Percentiles rank a stretch among this genome's conserved stretches.
Evolutionary conservation across 2,888 invertebrate species (phyloP).

Genomic region (Drosophila fulvimacula): DNA sequence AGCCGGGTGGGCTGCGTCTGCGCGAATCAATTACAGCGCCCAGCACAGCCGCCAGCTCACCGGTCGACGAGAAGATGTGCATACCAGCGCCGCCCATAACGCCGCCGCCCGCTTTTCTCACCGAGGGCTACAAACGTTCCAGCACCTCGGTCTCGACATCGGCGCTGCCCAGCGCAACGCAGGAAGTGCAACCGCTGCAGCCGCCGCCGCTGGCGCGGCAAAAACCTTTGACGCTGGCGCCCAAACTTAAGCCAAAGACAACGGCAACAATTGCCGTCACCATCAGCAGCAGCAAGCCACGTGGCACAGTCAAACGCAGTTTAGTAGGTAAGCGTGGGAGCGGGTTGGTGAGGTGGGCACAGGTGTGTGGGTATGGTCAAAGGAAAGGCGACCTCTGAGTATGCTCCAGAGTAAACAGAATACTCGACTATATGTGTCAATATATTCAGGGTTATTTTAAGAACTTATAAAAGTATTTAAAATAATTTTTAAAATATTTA

Average conservation of each 20-base stretch:
- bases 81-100: slow-evolving; percentile 88
- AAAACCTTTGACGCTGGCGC: slow-evolving; percentile 51
- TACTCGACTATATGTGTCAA: no score
- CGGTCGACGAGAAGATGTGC: slow-evolving; percentile 76
- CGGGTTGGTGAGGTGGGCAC: background rate
- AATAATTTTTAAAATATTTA: no score
- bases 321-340: slow-evolving; percentile 72
- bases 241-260: slow-evolving; percentile 66
- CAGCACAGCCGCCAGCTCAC: slow-evolving; percentile 76
- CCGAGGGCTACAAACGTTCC: slow-evolving; percentile 86
- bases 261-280: slow-evolving; percentile 74
- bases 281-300: slow-evolving; percentile 68
- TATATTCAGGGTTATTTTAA: no score
- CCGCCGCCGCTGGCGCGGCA: slow-evolving; percentile 16
- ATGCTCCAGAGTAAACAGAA: no score
- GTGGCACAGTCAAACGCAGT: slow-evolving; percentile 76
- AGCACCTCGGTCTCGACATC: slow-evolving; percentile 80
- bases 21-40: slow-evolving; percentile 73
- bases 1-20: slow-evolving; percentile 56
- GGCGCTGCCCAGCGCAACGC: slow-evolving; percentile 62
- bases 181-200: slow-evolving; percentile 39
- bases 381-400: no score
- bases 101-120: slow-evolving; percentile 89
- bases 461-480: no score
- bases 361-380: background rate